Evolutionary conservation across 2,113 vertebrate species (phyloP).

Genomic region (Tamias sibiricus): DNA sequence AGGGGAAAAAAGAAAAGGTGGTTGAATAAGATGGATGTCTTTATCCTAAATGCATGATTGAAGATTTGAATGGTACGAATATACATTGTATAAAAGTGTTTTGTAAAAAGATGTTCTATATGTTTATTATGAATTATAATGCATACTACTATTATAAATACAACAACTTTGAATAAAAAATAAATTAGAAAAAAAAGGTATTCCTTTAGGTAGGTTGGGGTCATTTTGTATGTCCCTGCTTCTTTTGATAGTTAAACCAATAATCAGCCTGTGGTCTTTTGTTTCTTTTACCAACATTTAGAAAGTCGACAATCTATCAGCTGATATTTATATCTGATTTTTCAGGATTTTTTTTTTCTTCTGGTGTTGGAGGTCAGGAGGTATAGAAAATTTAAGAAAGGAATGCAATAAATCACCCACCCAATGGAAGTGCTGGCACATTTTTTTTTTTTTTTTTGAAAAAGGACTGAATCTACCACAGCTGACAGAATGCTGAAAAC

Average conservation of each 20-base stretch:
- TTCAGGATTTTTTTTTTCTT: not conserved
- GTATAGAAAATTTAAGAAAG: not conserved
- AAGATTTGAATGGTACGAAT: too few species aligned
- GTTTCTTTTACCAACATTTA: conserved; percentile 11
- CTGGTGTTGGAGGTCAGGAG: not conserved
- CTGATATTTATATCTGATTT: conserved; percentile 45
- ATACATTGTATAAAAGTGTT: too few species aligned
- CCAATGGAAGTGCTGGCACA: not conserved
- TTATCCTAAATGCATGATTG: too few species aligned
- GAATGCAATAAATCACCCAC: not conserved
- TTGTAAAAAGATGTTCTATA: too few species aligned
- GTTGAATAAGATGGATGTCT: too few species aligned
- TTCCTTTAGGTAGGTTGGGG: not conserved
- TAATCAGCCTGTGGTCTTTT: not conserved
- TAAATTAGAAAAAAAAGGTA: too few species aligned
- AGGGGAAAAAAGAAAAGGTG: too few species aligned
- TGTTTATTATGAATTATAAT: too few species aligned
- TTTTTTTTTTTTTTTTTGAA: not conserved
- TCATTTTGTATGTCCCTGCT: not conserved
- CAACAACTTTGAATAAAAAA: too few species aligned
- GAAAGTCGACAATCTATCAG: conserved; percentile 18
- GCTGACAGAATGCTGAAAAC: not conserved
- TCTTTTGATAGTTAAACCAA: not conserved
- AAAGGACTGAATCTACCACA: not conserved
- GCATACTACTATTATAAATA: too few species aligned